Percentiles rank a stretch among this genome's conserved stretches.
Evolutionary conservation across 1,140 invertebrate species (phyloP).

Genomic region (Frieseomelitta varia): DNA sequence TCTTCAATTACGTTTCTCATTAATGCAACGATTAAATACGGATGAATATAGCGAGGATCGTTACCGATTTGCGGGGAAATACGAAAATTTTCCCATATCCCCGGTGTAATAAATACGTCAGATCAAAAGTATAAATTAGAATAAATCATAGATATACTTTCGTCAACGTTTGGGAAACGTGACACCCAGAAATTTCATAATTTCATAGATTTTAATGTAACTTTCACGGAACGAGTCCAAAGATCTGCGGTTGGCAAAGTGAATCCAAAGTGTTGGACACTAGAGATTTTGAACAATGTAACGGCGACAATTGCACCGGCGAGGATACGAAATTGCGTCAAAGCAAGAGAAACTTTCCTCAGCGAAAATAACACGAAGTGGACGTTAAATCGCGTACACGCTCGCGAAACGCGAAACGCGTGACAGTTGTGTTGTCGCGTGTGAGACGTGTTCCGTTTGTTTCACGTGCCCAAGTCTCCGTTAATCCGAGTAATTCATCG

Average conservation of each 20-base stretch:
- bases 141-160: too few species aligned
- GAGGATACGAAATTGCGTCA: neutral
- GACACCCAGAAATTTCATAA: too few species aligned
- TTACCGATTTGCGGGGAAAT: too few species aligned
- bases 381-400: constrained; percentile 33
- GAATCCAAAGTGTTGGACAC: neutral
- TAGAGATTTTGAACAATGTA: neutral
- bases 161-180: too few species aligned
- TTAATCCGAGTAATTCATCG: constrained; percentile 54
- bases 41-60: neutral
- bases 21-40: neutral
- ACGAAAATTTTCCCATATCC: too few species aligned
- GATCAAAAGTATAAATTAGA: too few species aligned
- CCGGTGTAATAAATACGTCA: too few species aligned
- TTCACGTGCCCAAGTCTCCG: neutral
- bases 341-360: constrained; percentile 44
- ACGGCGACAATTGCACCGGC: neutral
- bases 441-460: constrained; percentile 18
- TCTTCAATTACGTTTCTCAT: neutral
- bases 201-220: too few species aligned
- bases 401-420: constrained; percentile 19
- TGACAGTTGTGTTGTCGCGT: constrained; percentile 24
- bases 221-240: too few species aligned
- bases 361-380: constrained; percentile 48
- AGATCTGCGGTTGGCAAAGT: neutral